Evolutionary conservation across 2,888 invertebrate genomes (phyloP), one percentile per base, ranked within the genome.

Genomic region (Drosophila anomalata): DNA sequence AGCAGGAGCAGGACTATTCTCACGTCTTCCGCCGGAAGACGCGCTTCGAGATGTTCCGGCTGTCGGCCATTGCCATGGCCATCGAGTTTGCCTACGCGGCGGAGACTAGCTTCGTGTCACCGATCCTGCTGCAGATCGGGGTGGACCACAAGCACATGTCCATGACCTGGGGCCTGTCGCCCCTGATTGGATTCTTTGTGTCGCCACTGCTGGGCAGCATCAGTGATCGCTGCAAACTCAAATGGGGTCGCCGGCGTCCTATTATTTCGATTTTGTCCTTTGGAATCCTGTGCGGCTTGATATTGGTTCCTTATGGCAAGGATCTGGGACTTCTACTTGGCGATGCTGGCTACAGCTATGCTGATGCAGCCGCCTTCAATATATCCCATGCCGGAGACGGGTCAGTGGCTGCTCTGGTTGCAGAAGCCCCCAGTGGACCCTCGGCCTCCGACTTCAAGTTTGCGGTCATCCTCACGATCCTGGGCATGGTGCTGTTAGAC

Each of bases 1-100:
- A 80, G 48, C 91, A 91, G 73, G 78, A 89, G 2, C 79, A 85
- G n/a, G 91, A 92, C 60, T 92, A 91, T 58, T 92, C 92, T 1
- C 92, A 92, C 73, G 91, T 91, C 2, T 92, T 92, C 60, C 89
- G 92, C n/a, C 79, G 78, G 22, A 91, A 90, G 73, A 89, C 91
- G 0, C 81, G 90, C 8, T 84, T 90, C 17, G 92, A 92, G 62
- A 76, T 92, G 56, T 88, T 89, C 54, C 90, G 92, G 1, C 68
- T 92, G 20, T 89, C 91, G 6, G 88, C 90, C 24, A 90, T 92
- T 20, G 90, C 92, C 9, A 90, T 92, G 86, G 94, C 94, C 14
- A 94, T 94, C 29, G 94, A 94, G 84, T 93, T 95, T 76, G 94
- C 94, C 47, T 95, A 95, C 82, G 93, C 94, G 0, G 94, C 94